Evolutionary conservation across 2,888 invertebrate species (phyloP), one percentile per base, ranked within the genome.

Genomic region (Lapara coniferarum): DNA sequence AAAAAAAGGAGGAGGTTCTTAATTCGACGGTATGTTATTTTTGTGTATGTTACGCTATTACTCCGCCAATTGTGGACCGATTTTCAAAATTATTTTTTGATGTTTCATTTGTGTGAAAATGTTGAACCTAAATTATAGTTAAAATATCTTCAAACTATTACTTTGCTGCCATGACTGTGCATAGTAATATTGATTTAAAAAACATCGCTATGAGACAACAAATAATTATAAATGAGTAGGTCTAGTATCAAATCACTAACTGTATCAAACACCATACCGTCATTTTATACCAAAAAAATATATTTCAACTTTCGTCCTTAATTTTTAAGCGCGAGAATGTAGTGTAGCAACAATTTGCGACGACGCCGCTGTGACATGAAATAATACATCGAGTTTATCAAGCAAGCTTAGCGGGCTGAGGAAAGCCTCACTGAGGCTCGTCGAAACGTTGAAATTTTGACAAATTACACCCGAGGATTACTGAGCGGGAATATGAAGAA

Each of bases 391-490:
- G 81, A 84, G 85, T 85, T 83, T 84, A 86, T 85, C 85, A 86
- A 81, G 80, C 76, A 71, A 78, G 81, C 83, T 85, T 78, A 75
- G 66, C 74, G 73, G 76, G 74, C 75, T 78, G 73, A 68, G 70
- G 73, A 75, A 75, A 78, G 74, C 71, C 68, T 74, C 75, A 71
- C 70, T 71, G 75, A 74, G 74, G 77, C 78, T 78, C 79, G 82
- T 75, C 79, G 79, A 81, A 82, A 85, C 77, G 86, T 82, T 85
- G 85, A 87, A 88, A 88, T 86, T 88, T 89, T 90, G 89, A 90
- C 87, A 90, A 90, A 90, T 90, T 83, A 84, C 83, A 78, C 77
- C 80, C 77, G 79, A 82, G 88, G 87, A 89, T 89, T 89, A 88
- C 88, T 83, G 74, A 77, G 78, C 78, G 82, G 81, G 83, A 88